phyloP scores from a whole-genome alignment of 2,888 invertebrate species.

The Epinotia demarniana region DNA sequence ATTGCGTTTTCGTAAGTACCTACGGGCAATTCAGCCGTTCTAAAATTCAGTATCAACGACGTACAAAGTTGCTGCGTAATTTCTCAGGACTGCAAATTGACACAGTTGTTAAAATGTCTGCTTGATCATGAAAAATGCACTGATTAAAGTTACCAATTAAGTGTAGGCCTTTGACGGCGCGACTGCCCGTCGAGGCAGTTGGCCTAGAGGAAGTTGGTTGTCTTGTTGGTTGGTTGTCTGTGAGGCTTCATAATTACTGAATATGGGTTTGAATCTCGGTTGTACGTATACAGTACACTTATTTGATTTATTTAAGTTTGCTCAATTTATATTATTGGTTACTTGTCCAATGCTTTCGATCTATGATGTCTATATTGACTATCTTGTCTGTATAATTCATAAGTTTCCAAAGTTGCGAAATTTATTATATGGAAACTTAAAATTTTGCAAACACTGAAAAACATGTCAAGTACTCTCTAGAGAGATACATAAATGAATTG shows the following conservation, averaged over 20 bases:
- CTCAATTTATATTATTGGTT: background rate
- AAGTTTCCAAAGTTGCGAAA: background rate
- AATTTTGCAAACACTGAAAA: no score
- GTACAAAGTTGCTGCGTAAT: background rate
- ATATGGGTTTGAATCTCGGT: background rate
- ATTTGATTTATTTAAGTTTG: background rate
- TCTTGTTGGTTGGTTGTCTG: background rate
- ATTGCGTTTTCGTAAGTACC: conserved; percentile 9
- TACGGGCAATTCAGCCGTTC: background rate
- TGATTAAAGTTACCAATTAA: background rate
- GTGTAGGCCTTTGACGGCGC: background rate
- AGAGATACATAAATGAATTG: no score
- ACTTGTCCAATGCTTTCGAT: background rate
- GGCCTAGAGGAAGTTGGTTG: no score
- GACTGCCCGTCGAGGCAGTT: background rate
- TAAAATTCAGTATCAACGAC: background rate
- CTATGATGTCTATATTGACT: background rate
- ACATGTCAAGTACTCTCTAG: no score
- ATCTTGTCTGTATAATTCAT: background rate
- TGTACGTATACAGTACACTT: background rate
- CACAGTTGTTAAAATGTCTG: background rate
- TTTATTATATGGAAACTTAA: no score
- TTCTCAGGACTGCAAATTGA: background rate
- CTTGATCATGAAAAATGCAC: background rate
- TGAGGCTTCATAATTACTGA: background rate